A percentile compares a stretch with the other conserved stretches of the same genome.
These are phyloP conservation scores for Podabrus alpinus DNA, from an alignment of 2,888 invertebrate species.

Conservation along the genomic window DNA sequence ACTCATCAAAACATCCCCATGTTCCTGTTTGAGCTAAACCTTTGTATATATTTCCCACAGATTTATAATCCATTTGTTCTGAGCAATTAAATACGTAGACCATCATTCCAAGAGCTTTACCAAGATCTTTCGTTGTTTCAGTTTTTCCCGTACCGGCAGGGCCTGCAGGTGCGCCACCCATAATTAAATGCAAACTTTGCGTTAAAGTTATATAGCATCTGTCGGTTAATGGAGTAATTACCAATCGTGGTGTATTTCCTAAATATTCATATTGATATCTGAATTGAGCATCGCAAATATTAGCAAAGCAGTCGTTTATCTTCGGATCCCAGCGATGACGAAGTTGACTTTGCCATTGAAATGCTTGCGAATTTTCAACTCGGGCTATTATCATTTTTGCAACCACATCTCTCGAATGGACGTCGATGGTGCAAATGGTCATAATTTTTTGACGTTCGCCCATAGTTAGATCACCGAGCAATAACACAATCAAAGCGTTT, in stretches of 20 bases:
- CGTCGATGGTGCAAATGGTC: conserved; percentile 96
- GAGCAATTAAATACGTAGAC: conserved; percentile 98
- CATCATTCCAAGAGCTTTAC: conserved; percentile 92
- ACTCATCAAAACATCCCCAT: conserved; percentile 97
- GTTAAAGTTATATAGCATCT: conserved; percentile 95
- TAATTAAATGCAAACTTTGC: conserved; percentile 77
- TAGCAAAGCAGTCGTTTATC: conserved; percentile 82
- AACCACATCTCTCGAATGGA: conserved; percentile 93
- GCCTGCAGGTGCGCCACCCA: conserved; percentile 97
- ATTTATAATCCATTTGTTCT: conserved; percentile 97
- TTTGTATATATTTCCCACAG: conserved; percentile 93
- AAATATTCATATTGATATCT: conserved; percentile 91
- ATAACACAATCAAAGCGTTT: conserved; percentile 77
- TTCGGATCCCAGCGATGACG: conserved; percentile 83
- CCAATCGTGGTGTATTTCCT: conserved; percentile 90
- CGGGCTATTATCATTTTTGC: conserved; percentile 82
- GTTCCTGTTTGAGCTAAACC: conserved; percentile 94
- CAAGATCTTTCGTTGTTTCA: conserved; percentile 95
- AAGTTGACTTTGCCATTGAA: conserved; percentile 91
- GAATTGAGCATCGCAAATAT: conserved; percentile 95
- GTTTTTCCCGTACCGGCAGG: conserved; percentile 97
- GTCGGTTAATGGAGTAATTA: conserved; percentile 93
- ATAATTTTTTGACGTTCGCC: conserved; percentile 94
- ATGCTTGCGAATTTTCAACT: conserved; percentile 78
- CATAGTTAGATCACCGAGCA: conserved; percentile 79